phyloP scores from a whole-genome alignment of 2,888 invertebrate species.

The Mythimna lalbum region DNA sequence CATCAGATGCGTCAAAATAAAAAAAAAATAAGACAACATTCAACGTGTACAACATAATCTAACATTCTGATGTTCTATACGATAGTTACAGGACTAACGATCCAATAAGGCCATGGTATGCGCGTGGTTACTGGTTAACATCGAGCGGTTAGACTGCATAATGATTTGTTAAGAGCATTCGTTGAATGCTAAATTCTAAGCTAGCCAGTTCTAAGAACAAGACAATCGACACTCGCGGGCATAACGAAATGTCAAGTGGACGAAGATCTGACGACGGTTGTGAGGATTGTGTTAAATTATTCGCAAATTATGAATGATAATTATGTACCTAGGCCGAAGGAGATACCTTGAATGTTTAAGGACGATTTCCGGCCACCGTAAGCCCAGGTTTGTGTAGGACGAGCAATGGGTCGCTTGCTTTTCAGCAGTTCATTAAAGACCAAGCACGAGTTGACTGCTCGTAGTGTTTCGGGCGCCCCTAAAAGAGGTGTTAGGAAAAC shows the following conservation, averaged over 20 bases:
- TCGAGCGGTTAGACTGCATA: constrained; percentile 35
- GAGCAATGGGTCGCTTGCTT: too few relatives aligned
- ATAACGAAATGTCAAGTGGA: constrained; percentile 4
- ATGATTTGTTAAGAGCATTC: constrained; percentile 37
- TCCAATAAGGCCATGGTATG: constrained; percentile 34
- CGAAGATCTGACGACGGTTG: neutral
- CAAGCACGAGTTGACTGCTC: too few relatives aligned
- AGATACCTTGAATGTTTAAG: too few relatives aligned
- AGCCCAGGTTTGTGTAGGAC: too few relatives aligned
- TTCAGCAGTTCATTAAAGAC: too few relatives aligned
- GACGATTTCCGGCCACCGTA: too few relatives aligned
- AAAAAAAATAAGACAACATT: neutral
- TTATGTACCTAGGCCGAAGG: too few relatives aligned
- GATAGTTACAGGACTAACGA: constrained; percentile 24
- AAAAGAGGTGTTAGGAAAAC: too few relatives aligned
- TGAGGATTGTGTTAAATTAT: neutral
- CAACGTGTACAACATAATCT: neutral
- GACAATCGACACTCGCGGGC: neutral
- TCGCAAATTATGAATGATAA: neutral
- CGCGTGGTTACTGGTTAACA: neutral
- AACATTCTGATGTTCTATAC: neutral
- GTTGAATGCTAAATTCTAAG: constrained; percentile 44
- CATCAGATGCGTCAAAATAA: too few relatives aligned
- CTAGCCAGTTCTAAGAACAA: constrained; percentile 27
- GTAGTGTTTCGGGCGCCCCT: too few relatives aligned